Evolutionary conservation across 2,888 invertebrate genomes (phyloP), one percentile per base, ranked within the genome.

Genomic region (Melanophora roralis): DNA sequence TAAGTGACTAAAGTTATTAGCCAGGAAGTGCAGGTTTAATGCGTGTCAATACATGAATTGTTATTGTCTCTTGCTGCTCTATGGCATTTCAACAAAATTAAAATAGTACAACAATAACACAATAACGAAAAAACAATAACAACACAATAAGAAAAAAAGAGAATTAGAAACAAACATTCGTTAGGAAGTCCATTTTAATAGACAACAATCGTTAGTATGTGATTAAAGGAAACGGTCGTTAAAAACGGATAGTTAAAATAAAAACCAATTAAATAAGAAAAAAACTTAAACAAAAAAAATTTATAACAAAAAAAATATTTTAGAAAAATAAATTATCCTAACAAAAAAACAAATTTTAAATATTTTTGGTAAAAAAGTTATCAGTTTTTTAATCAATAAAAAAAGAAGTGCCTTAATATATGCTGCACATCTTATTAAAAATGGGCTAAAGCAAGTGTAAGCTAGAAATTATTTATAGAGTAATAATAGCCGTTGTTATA

Each of bases 21-120:
- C 55, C 77, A 82, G 81, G 80, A 83, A 83, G 71, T 83, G 83
- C 83, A 83, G 73, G 72, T 76, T 80, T 69, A 83, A 83, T 81
- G 81, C 79, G 81, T 81, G 78, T 77, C 73, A 57, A 40, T 59
- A 64, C 72, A 38, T 32, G 55, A 68, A n/a, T 55, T 64, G 27
- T 72, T 57, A 9, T 43, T 14, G 36, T 67, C 14, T 62, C 9
- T 34, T 68, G 34, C 45, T 47, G 12, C 55, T 40, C 27, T 45
- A 47, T 76, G 71, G 43, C 47, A 79, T 75, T 75, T 79, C 51
- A 49, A 32, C 11, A 43, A 62, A 21, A 53, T 14, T 11, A 68
- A 59, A 14, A 38, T 16, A 27, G 34, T 59, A 67, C 53, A 62
- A 38, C 36, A 64, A 64, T 23, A 27, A 3, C n/a, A 40, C n/a